These are phyloP conservation scores for Liparis tanakae DNA, from an alignment of 2,797 vertebrate genomes.

Conservation along the genomic window DNA sequence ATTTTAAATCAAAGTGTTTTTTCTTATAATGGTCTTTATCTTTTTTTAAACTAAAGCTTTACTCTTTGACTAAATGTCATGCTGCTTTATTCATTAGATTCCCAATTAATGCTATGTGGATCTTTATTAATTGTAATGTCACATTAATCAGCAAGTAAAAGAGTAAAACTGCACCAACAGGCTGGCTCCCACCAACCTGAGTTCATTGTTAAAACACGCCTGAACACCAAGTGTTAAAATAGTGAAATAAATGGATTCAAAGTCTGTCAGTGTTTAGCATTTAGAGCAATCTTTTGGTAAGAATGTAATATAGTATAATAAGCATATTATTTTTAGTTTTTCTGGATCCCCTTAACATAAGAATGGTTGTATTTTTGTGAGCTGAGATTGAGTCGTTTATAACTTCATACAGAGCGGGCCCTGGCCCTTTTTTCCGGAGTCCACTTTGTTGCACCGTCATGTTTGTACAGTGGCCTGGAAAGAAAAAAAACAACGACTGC, in stretches of 20 bases:
- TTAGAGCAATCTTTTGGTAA: not conserved
- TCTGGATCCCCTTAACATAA: not conserved
- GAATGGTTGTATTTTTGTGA: not conserved
- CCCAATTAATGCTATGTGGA: not conserved
- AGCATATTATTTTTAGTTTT: not conserved
- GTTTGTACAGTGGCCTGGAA: not conserved
- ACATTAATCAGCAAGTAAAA: not conserved
- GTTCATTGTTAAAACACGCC: too few species aligned
- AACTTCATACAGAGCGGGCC: not conserved
- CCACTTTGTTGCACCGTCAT: not conserved
- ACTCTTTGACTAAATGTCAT: slow-evolving; percentile 21
- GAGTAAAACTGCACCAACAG: not conserved
- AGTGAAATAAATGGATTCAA: not conserved
- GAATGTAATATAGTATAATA: not conserved
- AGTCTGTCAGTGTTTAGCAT: not conserved
- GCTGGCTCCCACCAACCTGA: not conserved
- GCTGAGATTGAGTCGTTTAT: not conserved
- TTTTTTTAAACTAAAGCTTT: not conserved
- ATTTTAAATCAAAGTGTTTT: slow-evolving; percentile 2
- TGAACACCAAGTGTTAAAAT: not conserved
- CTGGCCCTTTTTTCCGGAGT: too few species aligned
- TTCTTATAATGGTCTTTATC: not conserved
- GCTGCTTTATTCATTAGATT: not conserved
- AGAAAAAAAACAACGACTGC: not conserved
- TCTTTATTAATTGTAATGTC: not conserved